Evolutionary conservation across 2,113 vertebrate genomes (phyloP).

Genomic region (Mesoclemmys tuberculata): DNA sequence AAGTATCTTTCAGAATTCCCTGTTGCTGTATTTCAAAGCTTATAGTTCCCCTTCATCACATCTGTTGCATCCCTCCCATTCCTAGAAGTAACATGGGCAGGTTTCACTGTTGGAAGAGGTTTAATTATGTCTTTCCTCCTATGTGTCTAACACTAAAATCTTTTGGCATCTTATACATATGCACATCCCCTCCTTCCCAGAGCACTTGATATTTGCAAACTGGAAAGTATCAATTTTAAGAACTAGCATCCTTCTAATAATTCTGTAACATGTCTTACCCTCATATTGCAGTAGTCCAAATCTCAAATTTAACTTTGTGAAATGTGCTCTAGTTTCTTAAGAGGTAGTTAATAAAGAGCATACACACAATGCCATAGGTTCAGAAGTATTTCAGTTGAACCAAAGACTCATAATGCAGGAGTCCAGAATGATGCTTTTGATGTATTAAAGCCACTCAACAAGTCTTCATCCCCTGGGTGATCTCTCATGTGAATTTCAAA

Average conservation of each 20-base stretch:
- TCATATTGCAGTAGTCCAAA: background rate
- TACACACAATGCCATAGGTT: background rate
- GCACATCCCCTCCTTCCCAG: too few species aligned
- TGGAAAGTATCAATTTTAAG: background rate
- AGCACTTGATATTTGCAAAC: rapidly evolving
- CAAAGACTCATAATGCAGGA: too few species aligned
- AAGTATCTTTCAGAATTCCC: background rate
- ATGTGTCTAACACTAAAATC: background rate
- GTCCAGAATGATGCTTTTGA: background rate
- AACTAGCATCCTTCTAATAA: background rate
- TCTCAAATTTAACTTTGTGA: rapidly evolving
- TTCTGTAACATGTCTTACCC: background rate
- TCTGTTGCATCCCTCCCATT: background rate
- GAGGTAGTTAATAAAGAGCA: rapidly evolving
- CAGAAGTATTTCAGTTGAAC: background rate
- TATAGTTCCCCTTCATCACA: rapidly evolving
- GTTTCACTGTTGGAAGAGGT: background rate
- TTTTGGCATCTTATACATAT: rapidly evolving
- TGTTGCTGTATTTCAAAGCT: background rate
- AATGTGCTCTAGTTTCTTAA: rapidly evolving
- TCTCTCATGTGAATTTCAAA: rapidly evolving
- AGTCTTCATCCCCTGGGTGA: background rate
- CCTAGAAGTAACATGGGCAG: background rate
- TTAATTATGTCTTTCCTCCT: background rate
- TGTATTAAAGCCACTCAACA: background rate